These are phyloP conservation scores for Eleginops maclovinus DNA, from an alignment of 2,113 vertebrate genomes.

Conservation along the genomic window DNA sequence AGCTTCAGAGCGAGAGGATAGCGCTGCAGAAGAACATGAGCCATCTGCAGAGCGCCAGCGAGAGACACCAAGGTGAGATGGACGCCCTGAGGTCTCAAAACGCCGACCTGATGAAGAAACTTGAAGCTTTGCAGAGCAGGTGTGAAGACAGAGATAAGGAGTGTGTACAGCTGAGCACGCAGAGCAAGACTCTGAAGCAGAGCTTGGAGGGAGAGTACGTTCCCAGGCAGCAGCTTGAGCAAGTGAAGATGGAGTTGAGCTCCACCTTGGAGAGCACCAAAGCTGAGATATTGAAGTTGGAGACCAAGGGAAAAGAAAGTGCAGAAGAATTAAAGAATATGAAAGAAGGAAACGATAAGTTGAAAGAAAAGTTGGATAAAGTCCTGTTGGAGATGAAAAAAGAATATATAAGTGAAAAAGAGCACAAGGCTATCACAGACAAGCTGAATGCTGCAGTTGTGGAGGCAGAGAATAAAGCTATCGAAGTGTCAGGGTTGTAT, in stretches of 20 bases:
- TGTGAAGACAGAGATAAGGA: constrained; percentile 81
- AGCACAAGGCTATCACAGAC: constrained; percentile 78
- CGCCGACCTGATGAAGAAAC: constrained; percentile 79
- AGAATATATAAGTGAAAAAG: constrained; percentile 81
- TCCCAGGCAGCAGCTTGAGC: constrained; percentile 83
- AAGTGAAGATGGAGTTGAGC: constrained; percentile 81
- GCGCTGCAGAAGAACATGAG: constrained; percentile 80
- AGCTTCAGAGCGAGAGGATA: constrained; percentile 83
- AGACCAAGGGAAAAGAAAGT: constrained; percentile 77
- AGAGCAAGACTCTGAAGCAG: constrained; percentile 84
- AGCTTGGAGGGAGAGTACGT: constrained; percentile 84
- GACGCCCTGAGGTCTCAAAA: constrained; percentile 80
- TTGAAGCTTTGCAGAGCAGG: constrained; percentile 82
- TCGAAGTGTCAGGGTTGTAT: constrained; percentile 68
- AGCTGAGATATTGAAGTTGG: constrained; percentile 83
- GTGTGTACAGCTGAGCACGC: constrained; percentile 72
- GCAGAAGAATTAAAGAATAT: constrained; percentile 82
- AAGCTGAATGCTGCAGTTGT: constrained; percentile 68
- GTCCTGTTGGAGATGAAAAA: constrained; percentile 80
- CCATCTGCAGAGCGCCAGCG: constrained; percentile 76
- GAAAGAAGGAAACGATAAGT: constrained; percentile 85
- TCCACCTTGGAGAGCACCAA: constrained; percentile 83
- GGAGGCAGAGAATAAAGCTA: constrained; percentile 72
- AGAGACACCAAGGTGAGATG: constrained; percentile 83
- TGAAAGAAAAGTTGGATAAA: constrained; percentile 83